Evolutionary conservation across 2,113 vertebrate species (phyloP).

Genomic region (Caranx ignobilis): DNA sequence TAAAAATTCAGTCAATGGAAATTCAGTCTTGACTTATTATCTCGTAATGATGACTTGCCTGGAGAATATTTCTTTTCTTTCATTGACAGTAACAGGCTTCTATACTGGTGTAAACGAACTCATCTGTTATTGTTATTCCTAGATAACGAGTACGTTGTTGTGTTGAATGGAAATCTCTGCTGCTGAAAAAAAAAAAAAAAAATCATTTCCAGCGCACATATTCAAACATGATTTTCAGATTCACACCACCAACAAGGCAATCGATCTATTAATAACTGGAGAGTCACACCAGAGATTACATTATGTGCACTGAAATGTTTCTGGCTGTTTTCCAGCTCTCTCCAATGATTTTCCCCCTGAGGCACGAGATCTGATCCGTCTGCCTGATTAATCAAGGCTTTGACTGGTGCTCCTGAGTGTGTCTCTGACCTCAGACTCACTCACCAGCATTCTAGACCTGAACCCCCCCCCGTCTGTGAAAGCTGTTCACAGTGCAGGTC

Average conservation of each 20-base stretch:
- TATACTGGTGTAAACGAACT: too few species aligned
- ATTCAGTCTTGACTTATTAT: too few species aligned
- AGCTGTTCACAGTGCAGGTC: conserved; percentile 56
- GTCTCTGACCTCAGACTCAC: conserved; percentile 9
- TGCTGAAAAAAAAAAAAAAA: too few species aligned
- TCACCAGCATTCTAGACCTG: conserved; percentile 7
- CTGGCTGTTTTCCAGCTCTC: conserved; percentile 9
- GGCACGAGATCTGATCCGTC: conserved; percentile 9
- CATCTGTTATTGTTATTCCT: too few species aligned
- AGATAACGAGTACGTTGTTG: too few species aligned
- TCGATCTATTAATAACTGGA: not conserved
- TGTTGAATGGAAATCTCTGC: too few species aligned
- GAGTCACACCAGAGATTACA: conserved; percentile 15
- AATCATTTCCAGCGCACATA: not conserved
- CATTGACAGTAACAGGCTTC: too few species aligned
- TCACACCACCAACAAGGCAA: not conserved
- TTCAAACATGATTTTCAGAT: not conserved
- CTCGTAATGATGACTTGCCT: too few species aligned
- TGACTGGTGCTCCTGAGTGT: conserved; percentile 7
- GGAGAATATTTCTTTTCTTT: too few species aligned
- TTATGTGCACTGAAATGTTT: not conserved
- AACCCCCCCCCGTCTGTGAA: conserved; percentile 16
- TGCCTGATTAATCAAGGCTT: conserved; percentile 40
- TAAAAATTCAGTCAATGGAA: too few species aligned
- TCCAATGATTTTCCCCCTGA: conserved; percentile 18